phyloP scores from a whole-genome alignment of 2,113 vertebrate genomes.

The Oreotrochilus melanogaster region DNA sequence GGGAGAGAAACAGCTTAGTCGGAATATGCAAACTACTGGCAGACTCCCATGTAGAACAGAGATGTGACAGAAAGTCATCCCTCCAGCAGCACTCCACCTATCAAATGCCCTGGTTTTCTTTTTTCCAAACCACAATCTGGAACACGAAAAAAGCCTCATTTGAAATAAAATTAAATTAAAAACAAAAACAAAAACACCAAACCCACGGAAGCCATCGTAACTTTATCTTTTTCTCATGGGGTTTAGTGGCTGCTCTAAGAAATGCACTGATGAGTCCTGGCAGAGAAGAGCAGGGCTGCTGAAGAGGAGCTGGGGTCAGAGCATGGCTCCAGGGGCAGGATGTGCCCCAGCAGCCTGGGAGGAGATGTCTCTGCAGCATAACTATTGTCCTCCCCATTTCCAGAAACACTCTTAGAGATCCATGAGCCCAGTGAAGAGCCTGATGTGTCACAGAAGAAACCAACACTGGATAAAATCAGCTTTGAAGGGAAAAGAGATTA shows the following conservation, averaged over 20 bases:
- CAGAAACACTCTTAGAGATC: neutral
- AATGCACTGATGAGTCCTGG: neutral
- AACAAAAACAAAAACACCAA: too few relatives aligned
- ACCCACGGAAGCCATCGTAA: too few relatives aligned
- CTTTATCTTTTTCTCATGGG: neutral
- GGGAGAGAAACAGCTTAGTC: neutral
- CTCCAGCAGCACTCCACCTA: neutral
- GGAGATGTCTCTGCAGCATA: neutral
- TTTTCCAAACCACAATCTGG: neutral
- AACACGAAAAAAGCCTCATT: neutral
- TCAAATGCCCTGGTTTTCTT: neutral
- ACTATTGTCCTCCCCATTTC: neutral
- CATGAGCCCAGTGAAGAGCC: rapidly evolving
- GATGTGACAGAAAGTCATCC: neutral
- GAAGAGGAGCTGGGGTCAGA: neutral
- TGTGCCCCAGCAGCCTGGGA: neutral
- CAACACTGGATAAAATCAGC: neutral
- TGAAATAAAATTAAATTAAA: neutral
- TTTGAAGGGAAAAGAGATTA: neutral
- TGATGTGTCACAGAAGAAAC: neutral
- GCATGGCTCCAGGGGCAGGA: neutral
- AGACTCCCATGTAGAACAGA: neutral
- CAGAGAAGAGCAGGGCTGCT: neutral
- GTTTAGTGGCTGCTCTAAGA: neutral
- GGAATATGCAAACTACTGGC: neutral